phyloP scores from a whole-genome alignment of 2,113 vertebrate species.

The Nanorana parkeri region DNA sequence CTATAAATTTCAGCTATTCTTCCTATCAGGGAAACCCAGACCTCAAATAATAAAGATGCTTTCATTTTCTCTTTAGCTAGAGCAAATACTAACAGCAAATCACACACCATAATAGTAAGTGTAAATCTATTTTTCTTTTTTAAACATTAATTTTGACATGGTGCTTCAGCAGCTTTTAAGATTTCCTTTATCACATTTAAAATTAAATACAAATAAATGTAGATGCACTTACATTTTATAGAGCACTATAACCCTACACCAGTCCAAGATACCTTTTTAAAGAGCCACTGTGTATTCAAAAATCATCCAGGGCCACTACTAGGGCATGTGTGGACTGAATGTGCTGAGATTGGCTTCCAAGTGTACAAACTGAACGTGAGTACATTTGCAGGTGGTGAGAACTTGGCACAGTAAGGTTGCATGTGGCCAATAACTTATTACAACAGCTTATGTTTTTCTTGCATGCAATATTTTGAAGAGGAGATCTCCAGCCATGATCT shows the following conservation, averaged over 20 bases:
- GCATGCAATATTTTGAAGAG: conserved; percentile 15
- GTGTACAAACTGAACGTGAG: not conserved
- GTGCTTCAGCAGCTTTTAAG: too few relatives aligned
- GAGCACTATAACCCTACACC: too few relatives aligned
- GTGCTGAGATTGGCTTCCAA: not conserved
- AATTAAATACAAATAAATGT: too few relatives aligned
- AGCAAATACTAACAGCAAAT: not conserved
- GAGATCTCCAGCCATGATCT: conserved; percentile 40
- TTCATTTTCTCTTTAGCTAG: not conserved
- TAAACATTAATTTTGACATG: too few relatives aligned
- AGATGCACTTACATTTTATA: too few relatives aligned
- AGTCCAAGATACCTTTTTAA: too few relatives aligned
- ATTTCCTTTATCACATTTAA: too few relatives aligned
- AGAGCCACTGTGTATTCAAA: too few relatives aligned
- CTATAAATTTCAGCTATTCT: not conserved
- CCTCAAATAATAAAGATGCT: not conserved
- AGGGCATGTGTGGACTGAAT: too few relatives aligned
- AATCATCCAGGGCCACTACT: too few relatives aligned
- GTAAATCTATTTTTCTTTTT: not conserved
- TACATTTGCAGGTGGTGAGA: conserved; percentile 24
- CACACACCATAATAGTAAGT: not conserved
- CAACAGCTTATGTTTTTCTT: conserved; percentile 32
- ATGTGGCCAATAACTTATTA: conserved; percentile 36
- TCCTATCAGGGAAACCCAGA: not conserved
- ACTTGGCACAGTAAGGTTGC: conserved; percentile 16